phyloP scores from a whole-genome alignment of 1,140 invertebrate genomes.

The Chironomus tepperi region DNA sequence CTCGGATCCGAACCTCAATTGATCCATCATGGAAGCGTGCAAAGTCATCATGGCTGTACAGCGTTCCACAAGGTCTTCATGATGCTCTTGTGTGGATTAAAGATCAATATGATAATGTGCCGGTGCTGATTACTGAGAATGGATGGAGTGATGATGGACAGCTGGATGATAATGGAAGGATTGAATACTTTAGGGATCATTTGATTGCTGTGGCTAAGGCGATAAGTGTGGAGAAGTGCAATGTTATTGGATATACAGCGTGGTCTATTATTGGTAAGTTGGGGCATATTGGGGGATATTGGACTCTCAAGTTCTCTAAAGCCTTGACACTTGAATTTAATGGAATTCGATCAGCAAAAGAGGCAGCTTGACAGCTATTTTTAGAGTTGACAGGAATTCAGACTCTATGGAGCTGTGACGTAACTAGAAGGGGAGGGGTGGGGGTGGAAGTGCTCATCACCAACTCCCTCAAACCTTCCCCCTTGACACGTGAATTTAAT shows the following conservation, averaged over 20 bases:
- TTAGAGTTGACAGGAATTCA: too few species aligned
- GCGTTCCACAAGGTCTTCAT: constrained; percentile 40
- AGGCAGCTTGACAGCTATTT: too few species aligned
- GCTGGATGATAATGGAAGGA: constrained; percentile 44
- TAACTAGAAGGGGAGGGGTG: too few species aligned
- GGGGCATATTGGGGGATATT: too few species aligned
- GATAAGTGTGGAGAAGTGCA: constrained; percentile 34
- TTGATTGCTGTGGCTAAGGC: constrained; percentile 32
- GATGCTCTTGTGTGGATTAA: constrained; percentile 42
- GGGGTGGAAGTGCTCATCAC: too few species aligned
- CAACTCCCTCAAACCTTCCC: too few species aligned
- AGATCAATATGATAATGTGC: constrained; percentile 35
- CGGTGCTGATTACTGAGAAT: constrained; percentile 36
- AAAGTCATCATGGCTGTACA: constrained; percentile 41
- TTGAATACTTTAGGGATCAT: constrained; percentile 38
- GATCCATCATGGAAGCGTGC: constrained; percentile 41
- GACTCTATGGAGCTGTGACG: too few species aligned
- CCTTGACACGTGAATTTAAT: too few species aligned
- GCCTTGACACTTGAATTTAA: too few species aligned
- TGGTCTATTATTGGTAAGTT: constrained; percentile 45
- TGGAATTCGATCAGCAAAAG: too few species aligned
- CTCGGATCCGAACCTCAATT: constrained; percentile 33
- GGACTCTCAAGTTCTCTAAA: too few species aligned
- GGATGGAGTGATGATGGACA: constrained; percentile 46
- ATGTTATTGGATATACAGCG: constrained; percentile 46